A percentile compares a stretch with the other conserved stretches of the same genome.
Evolutionary conservation across 2,113 vertebrate species (phyloP).

Genomic region (Cavia aperea): DNA sequence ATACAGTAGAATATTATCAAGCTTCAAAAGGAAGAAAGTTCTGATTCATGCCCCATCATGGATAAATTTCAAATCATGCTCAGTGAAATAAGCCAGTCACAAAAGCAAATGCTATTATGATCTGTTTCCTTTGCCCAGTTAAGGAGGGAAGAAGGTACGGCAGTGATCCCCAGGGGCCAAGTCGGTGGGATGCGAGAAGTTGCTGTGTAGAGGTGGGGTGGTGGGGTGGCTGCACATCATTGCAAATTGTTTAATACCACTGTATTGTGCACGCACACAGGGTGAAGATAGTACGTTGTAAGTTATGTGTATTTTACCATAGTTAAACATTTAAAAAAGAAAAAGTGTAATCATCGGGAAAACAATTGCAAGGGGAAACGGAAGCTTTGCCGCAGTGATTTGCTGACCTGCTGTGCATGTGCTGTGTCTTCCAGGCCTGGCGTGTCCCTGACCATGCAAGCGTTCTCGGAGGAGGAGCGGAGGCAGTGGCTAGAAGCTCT

Average conservation of each 20-base stretch:
- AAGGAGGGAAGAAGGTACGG: not conserved
- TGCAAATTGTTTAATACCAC: not conserved
- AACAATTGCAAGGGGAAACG: not conserved
- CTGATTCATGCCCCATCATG: not conserved
- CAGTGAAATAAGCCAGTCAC: not conserved
- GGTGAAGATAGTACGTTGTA: not conserved
- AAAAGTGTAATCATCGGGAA: not conserved
- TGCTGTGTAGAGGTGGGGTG: not conserved
- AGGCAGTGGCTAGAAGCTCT: conserved; percentile 94
- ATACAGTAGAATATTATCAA: not conserved
- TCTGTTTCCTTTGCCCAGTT: fast-evolving
- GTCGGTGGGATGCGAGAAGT: not conserved
- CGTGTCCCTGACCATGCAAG: conserved; percentile 88
- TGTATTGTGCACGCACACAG: not conserved
- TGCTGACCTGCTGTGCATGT: not conserved
- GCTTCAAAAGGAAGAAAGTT: not conserved
- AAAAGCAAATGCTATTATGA: not conserved
- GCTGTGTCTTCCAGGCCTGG: conserved; percentile 81
- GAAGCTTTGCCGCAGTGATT: fast-evolving
- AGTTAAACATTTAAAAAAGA: not conserved
- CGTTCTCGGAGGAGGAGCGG: conserved; percentile 92
- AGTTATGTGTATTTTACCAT: not conserved
- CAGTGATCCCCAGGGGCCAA: too few relatives aligned
- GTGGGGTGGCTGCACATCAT: not conserved
- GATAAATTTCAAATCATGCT: not conserved